phyloP scores from a whole-genome alignment of 2,888 invertebrate genomes.

The Drosophila sordidapex region DNA sequence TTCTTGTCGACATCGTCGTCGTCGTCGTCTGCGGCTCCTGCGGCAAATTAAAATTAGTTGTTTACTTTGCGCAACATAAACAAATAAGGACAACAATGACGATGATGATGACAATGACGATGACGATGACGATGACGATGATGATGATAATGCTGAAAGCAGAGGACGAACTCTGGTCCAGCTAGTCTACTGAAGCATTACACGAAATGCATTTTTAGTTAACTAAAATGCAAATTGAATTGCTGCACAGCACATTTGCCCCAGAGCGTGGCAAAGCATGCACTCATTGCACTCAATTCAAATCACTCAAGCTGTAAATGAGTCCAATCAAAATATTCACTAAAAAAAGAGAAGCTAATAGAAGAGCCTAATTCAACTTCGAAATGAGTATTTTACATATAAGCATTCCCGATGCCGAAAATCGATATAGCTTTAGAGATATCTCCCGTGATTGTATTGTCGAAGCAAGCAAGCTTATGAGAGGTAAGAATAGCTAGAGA shows the following conservation, averaged over 20 bases:
- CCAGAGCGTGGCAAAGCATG: slow-evolving; percentile 17
- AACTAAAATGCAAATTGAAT: slow-evolving; percentile 69
- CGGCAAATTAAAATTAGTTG: slow-evolving; percentile 81
- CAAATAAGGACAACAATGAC: slow-evolving; percentile 69
- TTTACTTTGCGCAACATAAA: slow-evolving; percentile 80
- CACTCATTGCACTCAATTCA: slow-evolving; percentile 10
- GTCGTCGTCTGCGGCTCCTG: slow-evolving; percentile 71
- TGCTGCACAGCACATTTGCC: slow-evolving; percentile 42
- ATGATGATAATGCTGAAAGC: slow-evolving; percentile 25
- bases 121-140: slow-evolving; percentile 14
- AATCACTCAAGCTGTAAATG: slow-evolving; percentile 33
- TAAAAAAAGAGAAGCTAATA: not conserved
- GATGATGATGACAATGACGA: slow-evolving; percentile 24
- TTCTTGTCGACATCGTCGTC: slow-evolving; percentile 42
- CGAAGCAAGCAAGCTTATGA: not conserved
- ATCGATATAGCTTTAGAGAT: not conserved
- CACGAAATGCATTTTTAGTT: slow-evolving; percentile 58
- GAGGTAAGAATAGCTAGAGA: not conserved
- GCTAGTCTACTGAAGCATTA: slow-evolving; percentile 59
- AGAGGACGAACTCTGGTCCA: slow-evolving; percentile 5
- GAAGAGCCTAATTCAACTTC: not conserved
- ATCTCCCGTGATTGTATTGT: not conserved
- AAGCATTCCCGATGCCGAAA: not conserved
- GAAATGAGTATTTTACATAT: not conserved
- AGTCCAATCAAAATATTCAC: slow-evolving; percentile 27